Evolutionary conservation across 2,888 invertebrate species (phyloP).

Genomic region (Macropis europaea): DNA sequence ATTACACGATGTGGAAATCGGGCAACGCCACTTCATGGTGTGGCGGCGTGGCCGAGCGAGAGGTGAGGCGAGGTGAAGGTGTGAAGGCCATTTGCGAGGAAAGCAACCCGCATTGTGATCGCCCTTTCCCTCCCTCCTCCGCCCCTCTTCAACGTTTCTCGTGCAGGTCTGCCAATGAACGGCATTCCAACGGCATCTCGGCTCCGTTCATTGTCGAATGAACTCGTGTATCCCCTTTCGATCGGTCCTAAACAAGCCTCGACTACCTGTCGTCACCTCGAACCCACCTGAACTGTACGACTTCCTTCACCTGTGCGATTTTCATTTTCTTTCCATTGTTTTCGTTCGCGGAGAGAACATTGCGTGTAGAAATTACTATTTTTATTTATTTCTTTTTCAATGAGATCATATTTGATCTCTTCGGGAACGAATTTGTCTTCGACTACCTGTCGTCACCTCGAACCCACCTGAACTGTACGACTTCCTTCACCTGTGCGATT

Average conservation of each 20-base stretch:
- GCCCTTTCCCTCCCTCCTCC: constrained; percentile 27
- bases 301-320: too few species aligned
- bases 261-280: constrained; percentile 46
- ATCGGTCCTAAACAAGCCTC: constrained; percentile 42
- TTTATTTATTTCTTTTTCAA: too few species aligned
- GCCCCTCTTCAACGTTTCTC: constrained; percentile 38
- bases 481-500: too few species aligned
- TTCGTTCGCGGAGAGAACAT: not conserved
- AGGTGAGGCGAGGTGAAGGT: constrained; percentile 56
- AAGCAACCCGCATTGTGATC: constrained; percentile 52
- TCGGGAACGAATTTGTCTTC: too few species aligned
- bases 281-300: not conserved
- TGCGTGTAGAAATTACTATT: not conserved
- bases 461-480: not conserved
- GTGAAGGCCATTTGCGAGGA: constrained; percentile 66
- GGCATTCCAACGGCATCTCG: constrained; percentile 60
- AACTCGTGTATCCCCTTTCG: constrained; percentile 14
- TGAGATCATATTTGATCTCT: too few species aligned
- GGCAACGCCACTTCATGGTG: constrained; percentile 13
- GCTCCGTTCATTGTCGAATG: constrained; percentile 55
- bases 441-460: constrained; percentile 46
- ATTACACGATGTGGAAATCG: constrained; percentile 52
- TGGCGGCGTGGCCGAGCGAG: constrained; percentile 39
- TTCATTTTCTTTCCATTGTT: not conserved
- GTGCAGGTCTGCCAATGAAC: constrained; percentile 56